phyloP scores from a whole-genome alignment of 2,888 invertebrate species.

The Spatulosminthurus flaviceps region DNA sequence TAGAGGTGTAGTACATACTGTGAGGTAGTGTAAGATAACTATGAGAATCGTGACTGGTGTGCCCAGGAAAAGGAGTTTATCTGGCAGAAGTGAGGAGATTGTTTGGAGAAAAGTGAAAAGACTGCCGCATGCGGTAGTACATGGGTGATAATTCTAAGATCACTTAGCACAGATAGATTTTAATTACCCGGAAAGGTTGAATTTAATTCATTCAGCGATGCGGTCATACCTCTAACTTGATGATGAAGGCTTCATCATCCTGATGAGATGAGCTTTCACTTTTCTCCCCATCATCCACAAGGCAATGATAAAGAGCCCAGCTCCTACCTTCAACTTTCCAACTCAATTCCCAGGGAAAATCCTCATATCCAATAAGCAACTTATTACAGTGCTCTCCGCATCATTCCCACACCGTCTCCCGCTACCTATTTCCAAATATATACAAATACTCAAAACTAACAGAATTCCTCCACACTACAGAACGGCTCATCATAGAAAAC shows the following conservation, averaged over 20 bases:
- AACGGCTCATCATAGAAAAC: too few relatives aligned
- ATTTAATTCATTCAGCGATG: conserved; percentile 45
- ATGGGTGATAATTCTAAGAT: conserved; percentile 49
- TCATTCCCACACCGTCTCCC: not conserved
- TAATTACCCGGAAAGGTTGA: conserved; percentile 58
- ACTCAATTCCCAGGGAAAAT: conserved; percentile 8
- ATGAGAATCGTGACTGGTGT: not conserved
- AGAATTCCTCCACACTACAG: too few relatives aligned
- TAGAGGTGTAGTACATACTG: too few relatives aligned
- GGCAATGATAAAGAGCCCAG: not conserved
- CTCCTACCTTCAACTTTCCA: conserved; percentile 1
- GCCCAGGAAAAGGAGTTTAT: not conserved
- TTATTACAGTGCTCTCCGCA: not conserved
- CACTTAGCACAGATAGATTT: conserved; percentile 59
- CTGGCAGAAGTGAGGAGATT: not conserved
- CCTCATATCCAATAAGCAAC: conserved; percentile 18
- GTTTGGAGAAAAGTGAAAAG: not conserved
- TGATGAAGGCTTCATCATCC: conserved; percentile 43
- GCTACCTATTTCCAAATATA: not conserved
- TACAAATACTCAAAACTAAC: too few relatives aligned
- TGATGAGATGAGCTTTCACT: conserved; percentile 40
- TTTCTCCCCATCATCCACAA: not conserved
- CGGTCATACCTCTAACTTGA: conserved; percentile 45
- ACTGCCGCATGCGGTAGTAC: conserved; percentile 39
- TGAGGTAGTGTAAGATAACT: too few relatives aligned